These are phyloP conservation scores for Macaria liturata DNA, from an alignment of 2,888 invertebrate genomes.

Conservation along the genomic window DNA sequence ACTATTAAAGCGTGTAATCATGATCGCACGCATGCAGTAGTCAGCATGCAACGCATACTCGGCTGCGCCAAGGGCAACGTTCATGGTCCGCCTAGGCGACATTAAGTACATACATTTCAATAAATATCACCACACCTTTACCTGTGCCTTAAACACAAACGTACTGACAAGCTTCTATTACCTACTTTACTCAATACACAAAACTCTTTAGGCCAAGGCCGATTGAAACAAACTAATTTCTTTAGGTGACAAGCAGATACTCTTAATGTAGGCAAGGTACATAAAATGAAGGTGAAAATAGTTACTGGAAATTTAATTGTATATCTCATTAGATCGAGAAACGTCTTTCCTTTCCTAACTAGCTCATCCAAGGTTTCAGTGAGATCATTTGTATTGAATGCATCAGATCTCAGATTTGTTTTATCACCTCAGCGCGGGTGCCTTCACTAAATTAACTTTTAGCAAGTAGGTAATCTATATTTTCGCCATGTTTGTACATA, in stretches of 20 bases:
- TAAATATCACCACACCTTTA: no score
- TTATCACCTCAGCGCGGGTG: no score
- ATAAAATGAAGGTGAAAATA: neutral
- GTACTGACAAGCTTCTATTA: no score
- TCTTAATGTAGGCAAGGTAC: neutral
- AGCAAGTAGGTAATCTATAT: no score
- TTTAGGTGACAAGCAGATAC: constrained; percentile 8
- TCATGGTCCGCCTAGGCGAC: constrained; percentile 2
- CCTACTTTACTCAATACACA: neutral
- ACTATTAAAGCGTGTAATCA: constrained; percentile 51
- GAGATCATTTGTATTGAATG: no score
- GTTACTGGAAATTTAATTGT: neutral
- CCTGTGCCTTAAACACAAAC: no score
- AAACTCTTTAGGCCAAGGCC: constrained; percentile 4
- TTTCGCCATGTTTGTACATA: no score
- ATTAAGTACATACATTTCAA: no score
- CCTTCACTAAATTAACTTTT: no score
- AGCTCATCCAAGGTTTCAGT: neutral
- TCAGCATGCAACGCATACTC: constrained; percentile 47
- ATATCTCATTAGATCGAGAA: neutral
- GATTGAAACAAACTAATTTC: constrained; percentile 7
- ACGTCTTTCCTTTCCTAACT: constrained; percentile 2
- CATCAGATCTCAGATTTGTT: no score
- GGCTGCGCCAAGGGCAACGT: constrained; percentile 52
- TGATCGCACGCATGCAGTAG: constrained; percentile 48